Percentiles rank a stretch among this genome's conserved stretches.
These are phyloP conservation scores for Xenops minutus DNA, from an alignment of 2,797 vertebrate species.

Conservation along the genomic window DNA sequence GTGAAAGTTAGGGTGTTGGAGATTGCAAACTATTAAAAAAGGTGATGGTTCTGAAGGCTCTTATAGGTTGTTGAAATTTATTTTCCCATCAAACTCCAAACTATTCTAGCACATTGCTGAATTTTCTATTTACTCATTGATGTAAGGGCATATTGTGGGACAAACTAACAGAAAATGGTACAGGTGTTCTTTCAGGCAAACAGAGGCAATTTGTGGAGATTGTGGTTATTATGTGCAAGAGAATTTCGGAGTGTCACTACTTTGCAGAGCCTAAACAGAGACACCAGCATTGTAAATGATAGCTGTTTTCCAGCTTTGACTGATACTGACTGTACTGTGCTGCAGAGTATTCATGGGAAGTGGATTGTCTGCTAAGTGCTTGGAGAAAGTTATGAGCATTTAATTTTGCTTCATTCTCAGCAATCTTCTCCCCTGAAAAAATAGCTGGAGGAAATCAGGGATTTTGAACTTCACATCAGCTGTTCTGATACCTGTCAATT, in stretches of 20 bases:
- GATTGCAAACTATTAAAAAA: background rate
- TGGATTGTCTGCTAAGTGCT: background rate
- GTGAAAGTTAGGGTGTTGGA: background rate
- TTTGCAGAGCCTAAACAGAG: background rate
- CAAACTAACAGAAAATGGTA: background rate
- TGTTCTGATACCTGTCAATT: background rate
- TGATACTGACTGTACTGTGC: background rate
- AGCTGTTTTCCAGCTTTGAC: background rate
- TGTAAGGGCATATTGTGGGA: background rate
- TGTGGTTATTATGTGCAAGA: background rate
- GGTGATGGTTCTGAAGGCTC: background rate
- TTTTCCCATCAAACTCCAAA: background rate
- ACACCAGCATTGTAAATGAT: rapidly evolving
- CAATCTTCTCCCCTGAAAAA: background rate
- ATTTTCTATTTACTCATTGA: background rate
- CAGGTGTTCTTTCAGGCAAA: background rate
- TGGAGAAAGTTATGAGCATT: background rate
- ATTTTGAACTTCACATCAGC: background rate
- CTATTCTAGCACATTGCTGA: background rate
- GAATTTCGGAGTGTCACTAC: background rate
- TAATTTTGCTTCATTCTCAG: background rate
- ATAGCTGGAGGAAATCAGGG: background rate
- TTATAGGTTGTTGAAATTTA: background rate
- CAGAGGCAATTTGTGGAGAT: background rate
- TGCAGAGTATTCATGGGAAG: background rate